These are phyloP conservation scores for Papilio polyxenes DNA, from an alignment of 1,140 invertebrate genomes.

Conservation along the genomic window DNA sequence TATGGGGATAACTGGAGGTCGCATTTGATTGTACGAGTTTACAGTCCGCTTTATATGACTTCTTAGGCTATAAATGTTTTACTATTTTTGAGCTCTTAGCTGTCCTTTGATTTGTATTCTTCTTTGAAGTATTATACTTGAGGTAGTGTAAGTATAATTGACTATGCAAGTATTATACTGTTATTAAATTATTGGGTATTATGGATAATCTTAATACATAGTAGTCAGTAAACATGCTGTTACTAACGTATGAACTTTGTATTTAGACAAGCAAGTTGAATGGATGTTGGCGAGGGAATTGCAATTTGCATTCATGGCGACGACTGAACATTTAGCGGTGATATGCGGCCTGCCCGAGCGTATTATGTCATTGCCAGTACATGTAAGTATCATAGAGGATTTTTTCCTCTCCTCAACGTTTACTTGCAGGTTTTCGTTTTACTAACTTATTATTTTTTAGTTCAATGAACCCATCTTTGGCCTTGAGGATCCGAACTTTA, in stretches of 20 bases:
- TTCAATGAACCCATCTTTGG: conserved; percentile 94
- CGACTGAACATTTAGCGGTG: conserved; percentile 84
- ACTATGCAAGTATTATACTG: no score
- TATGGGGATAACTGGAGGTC: no score
- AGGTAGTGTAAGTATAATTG: no score
- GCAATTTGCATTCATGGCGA: conserved; percentile 87
- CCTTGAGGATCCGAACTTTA: conserved; percentile 91
- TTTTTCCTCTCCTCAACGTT: neutral
- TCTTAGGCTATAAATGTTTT: no score
- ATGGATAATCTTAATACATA: no score
- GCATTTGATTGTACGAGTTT: no score
- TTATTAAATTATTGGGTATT: no score
- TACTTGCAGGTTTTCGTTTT: neutral
- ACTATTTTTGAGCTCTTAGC: no score
- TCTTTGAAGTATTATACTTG: no score
- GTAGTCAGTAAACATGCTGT: neutral
- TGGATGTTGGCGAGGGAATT: conserved; percentile 89
- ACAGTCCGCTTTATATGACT: no score
- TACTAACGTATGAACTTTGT: neutral
- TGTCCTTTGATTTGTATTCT: no score
- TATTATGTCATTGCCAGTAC: conserved; percentile 86
- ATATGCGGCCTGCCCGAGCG: conserved; percentile 87
- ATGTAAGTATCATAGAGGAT: conserved; percentile 77
- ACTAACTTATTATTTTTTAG: conserved; percentile 73
- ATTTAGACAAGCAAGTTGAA: conserved; percentile 94